A percentile compares a stretch with the other conserved stretches of the same genome.
These are phyloP conservation scores for Petrophora chlorosata DNA, from an alignment of 2,888 invertebrate species.

Conservation along the genomic window DNA sequence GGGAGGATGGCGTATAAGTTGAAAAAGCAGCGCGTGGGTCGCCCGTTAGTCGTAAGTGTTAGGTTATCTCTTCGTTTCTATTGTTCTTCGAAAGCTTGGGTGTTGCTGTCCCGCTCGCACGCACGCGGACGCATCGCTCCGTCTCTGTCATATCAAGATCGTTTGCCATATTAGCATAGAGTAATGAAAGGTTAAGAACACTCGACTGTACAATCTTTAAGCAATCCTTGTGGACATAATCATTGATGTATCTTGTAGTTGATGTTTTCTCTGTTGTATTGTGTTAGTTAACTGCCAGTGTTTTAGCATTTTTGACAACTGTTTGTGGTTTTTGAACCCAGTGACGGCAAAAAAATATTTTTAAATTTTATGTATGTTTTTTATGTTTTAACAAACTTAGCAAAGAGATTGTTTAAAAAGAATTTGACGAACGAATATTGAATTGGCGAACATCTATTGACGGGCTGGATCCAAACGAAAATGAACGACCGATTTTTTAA, in stretches of 20 bases:
- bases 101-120: slow-evolving; percentile 50
- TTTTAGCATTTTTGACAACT: slow-evolving; percentile 22
- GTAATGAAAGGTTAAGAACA: slow-evolving; percentile 47
- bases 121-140: slow-evolving; percentile 45
- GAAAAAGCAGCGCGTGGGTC: slow-evolving; percentile 17
- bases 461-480: not conserved
- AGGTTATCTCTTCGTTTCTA: slow-evolving; percentile 50
- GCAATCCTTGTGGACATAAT: slow-evolving; percentile 72
- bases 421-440: not conserved
- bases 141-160: slow-evolving; percentile 73
- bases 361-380: no score
- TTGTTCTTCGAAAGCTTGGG: slow-evolving; percentile 36
- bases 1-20: not conserved
- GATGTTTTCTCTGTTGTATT: slow-evolving; percentile 48
- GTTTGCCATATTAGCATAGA: slow-evolving; percentile 80
- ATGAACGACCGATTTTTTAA: not conserved
- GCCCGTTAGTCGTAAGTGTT: slow-evolving; percentile 46
- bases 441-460: not conserved
- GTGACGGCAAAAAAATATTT: slow-evolving; percentile 4
- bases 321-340: slow-evolving; percentile 12
- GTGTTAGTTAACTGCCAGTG: slow-evolving; percentile 46
- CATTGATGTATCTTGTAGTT: slow-evolving; percentile 66
- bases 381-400: not conserved
- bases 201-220: slow-evolving; percentile 59
- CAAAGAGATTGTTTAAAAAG: slow-evolving; percentile 1